phyloP scores from a whole-genome alignment of 2,113 vertebrate genomes.

The Sclerurus mexicanus region DNA sequence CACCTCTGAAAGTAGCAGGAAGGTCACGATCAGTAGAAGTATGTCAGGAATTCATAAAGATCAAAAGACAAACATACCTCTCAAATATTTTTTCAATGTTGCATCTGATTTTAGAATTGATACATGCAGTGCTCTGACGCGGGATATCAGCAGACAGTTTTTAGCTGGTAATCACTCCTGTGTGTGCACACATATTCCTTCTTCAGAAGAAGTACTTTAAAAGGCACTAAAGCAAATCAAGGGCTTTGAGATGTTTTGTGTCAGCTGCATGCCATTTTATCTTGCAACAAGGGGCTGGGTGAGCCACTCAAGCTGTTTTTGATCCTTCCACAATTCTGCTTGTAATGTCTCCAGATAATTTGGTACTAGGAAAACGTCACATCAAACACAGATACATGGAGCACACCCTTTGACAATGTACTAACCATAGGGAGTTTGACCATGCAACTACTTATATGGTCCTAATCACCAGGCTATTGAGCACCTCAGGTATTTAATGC shows the following conservation, averaged over 20 bases:
- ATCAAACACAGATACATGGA: background rate
- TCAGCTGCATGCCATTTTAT: conserved; percentile 55
- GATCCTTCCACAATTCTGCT: conserved; percentile 48
- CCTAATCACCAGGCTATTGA: background rate
- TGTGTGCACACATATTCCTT: conserved; percentile 6
- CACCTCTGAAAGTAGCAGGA: conserved; percentile 46
- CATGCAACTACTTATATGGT: conserved; percentile 15
- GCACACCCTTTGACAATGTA: background rate
- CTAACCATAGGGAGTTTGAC: background rate
- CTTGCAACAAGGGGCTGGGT: conserved; percentile 30
- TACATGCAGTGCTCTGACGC: background rate
- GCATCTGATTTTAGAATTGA: conserved; percentile 33
- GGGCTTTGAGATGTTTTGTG: conserved; percentile 51
- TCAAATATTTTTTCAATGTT: conserved; percentile 26
- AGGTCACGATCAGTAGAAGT: conserved; percentile 43
- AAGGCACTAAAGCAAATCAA: conserved; percentile 47
- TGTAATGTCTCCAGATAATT: conserved; percentile 45
- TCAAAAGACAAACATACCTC: conserved; percentile 52
- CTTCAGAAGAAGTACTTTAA: conserved; percentile 44
- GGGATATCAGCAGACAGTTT: conserved; percentile 16
- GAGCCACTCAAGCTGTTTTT: conserved; percentile 39
- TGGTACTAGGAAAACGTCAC: conserved; percentile 40
- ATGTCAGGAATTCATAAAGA: conserved; percentile 52
- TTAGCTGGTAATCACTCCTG: conserved; percentile 38
- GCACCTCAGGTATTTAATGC: background rate